These are phyloP conservation scores for Oreotrochilus melanogaster DNA, from an alignment of 2,113 vertebrate genomes.

Conservation along the genomic window DNA sequence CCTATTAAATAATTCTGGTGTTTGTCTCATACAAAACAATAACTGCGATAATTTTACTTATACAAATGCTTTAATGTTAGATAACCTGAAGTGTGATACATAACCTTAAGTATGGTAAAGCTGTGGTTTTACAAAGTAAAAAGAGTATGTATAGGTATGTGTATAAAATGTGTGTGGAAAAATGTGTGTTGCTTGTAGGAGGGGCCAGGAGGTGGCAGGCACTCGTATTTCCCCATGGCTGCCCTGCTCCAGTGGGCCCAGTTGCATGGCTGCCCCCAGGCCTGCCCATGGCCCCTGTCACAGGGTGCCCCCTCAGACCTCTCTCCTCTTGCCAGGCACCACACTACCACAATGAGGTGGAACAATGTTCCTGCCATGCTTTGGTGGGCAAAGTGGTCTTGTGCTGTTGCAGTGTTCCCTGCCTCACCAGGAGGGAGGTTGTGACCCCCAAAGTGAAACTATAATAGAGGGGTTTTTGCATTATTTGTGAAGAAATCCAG, in stretches of 20 bases:
- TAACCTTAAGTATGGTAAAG: not conserved
- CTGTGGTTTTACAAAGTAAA: not conserved
- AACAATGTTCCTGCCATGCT: rapidly evolving
- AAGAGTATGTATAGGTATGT: not conserved
- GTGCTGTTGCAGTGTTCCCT: too few relatives aligned
- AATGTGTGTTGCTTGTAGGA: rapidly evolving
- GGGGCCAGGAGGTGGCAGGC: not conserved
- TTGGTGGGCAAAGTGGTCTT: too few relatives aligned
- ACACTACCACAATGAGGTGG: rapidly evolving
- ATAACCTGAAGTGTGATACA: not conserved
- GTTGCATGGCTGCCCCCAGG: too few relatives aligned
- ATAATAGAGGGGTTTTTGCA: too few relatives aligned
- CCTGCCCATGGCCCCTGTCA: too few relatives aligned
- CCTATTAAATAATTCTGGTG: not conserved
- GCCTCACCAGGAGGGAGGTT: too few relatives aligned
- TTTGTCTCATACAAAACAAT: not conserved
- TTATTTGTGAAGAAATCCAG: too few relatives aligned
- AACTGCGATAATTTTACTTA: not conserved
- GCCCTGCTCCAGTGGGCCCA: not conserved
- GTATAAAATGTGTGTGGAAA: rapidly evolving
- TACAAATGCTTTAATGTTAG: not conserved
- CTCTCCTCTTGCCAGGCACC: rapidly evolving
- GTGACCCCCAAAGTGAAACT: too few relatives aligned
- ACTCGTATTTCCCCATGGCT: rapidly evolving
- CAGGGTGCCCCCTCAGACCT: rapidly evolving